Evolutionary conservation across 2,797 vertebrate species (phyloP).

Genomic region (Todus mexicanus): DNA sequence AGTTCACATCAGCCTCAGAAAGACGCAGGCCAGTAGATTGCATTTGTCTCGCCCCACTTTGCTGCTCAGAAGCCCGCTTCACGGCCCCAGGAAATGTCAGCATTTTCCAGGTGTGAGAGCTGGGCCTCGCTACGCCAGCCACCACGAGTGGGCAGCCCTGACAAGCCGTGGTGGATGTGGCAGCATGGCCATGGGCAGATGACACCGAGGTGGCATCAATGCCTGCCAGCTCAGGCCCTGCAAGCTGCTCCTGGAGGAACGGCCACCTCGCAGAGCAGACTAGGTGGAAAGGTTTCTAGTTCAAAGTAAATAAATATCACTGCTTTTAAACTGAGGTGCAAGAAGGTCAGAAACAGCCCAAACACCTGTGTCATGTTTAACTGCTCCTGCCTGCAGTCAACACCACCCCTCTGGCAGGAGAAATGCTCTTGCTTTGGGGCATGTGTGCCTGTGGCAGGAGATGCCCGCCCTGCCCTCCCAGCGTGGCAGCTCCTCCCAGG

Average conservation of each 20-base stretch:
- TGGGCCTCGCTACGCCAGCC: neutral
- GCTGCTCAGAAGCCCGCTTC: neutral
- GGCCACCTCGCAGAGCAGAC: too few species aligned
- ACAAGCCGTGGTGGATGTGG: neutral
- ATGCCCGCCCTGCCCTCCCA: neutral
- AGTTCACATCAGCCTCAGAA: neutral
- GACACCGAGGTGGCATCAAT: neutral
- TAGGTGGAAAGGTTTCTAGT: neutral
- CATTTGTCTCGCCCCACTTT: too few species aligned
- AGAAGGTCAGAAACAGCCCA: neutral
- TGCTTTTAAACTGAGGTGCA: neutral
- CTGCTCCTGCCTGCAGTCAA: neutral
- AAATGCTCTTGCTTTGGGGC: too few species aligned
- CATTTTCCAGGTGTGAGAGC: too few species aligned
- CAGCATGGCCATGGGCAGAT: neutral
- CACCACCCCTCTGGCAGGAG: neutral
- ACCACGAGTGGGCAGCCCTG: neutral
- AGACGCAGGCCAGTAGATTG: neutral
- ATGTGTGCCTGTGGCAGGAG: fast-evolving
- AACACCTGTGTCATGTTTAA: neutral
- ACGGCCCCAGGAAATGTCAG: too few species aligned
- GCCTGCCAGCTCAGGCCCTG: neutral
- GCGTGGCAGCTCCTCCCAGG: neutral
- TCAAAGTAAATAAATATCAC: neutral
- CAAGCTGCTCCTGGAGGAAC: neutral